Evolutionary conservation across 2,113 vertebrate species (phyloP), one percentile per base, ranked within the genome.

Genomic region (Bombycilla garrulus): DNA sequence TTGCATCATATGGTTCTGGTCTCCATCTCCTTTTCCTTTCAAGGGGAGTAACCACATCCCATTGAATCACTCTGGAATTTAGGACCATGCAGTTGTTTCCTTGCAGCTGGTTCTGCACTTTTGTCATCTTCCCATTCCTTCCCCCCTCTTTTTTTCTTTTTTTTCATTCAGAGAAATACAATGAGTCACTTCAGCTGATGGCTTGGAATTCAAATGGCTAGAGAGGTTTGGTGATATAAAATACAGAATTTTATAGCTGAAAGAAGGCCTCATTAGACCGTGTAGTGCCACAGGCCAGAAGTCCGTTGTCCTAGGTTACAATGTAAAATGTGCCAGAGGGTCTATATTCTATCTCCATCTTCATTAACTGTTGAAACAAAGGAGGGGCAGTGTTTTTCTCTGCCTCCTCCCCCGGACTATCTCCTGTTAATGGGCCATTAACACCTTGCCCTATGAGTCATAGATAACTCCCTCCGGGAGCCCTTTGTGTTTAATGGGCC

Each of bases 141-240:
- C 0, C 8, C 3, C 2, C 1, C 3, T 5, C 2, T 6, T 42
- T 42, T 42, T 42, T 42, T 42, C 8, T 36, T 50, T 82, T 58
- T 60, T 67, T 57, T 65, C 15, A 40, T 56, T 80, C 16, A 44
- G 40, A 24, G n/a, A 76, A 80, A 64, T 44, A 29, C 0, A 8
- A 5, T 3, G 26, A 57, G 44, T 82, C 53, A n/a, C 22, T 85
- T 53, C 74, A 86, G 28, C 8, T 69, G 36, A 51, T 36, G 36
- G 47, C 36, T 85, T 42, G 26, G 58, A 76, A 88, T 65, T 57
- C 45, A 82, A 86, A 57, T 4, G 3, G 48, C 23, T 51, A 12
- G 57, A 60, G 44, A 36, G n/a, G 20, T 51, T 44, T 82, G 26
- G 28, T 48, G 70, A 92, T 51, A 35, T 2, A 65, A 40, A 81